Evolutionary conservation across 2,888 invertebrate species (phyloP).

Genomic region (Cryptocheilus praepositus): DNA sequence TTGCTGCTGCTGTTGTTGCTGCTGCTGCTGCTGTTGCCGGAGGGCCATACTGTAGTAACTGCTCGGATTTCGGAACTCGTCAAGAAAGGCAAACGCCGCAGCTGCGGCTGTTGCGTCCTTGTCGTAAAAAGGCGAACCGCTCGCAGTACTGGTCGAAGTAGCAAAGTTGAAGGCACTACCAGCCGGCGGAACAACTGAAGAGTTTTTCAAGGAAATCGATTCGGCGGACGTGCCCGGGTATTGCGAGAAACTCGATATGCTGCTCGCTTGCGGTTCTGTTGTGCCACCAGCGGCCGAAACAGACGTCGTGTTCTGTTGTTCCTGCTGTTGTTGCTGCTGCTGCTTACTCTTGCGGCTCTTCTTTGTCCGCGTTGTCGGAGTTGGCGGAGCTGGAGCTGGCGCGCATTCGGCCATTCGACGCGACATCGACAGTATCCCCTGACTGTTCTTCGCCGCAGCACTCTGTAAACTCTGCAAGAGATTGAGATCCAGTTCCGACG

Average conservation of each 20-base stretch:
- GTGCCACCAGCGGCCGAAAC: conserved; percentile 39
- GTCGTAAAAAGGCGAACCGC: conserved; percentile 68
- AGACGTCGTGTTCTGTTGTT: conserved; percentile 54
- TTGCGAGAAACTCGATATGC: conserved; percentile 65
- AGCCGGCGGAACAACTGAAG: conserved; percentile 81
- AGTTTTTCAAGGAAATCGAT: conserved; percentile 80
- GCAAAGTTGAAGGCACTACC: conserved; percentile 92
- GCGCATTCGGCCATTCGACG: conserved; percentile 63
- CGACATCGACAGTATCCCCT: conserved; percentile 69
- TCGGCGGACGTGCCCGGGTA: conserved; percentile 61
- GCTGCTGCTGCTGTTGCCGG: conserved; percentile 58
- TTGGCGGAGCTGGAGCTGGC: conserved; percentile 47
- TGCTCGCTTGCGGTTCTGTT: conserved; percentile 52
- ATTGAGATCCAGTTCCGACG: conserved; percentile 68
- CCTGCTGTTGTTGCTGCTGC: conserved; percentile 50
- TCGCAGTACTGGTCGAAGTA: conserved; percentile 76
- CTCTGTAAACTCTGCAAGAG: conserved; percentile 68
- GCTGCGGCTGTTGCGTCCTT: conserved; percentile 69
- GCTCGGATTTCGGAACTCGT: conserved; percentile 71
- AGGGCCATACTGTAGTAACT: conserved; percentile 70
- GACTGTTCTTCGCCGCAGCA: conserved; percentile 61
- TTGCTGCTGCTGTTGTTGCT: conserved; percentile 57
- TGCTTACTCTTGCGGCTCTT: conserved; percentile 59
- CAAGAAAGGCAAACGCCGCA: conserved; percentile 70
- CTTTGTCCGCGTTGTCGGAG: conserved; percentile 44